A percentile compares a stretch with the other conserved stretches of the same genome.
Evolutionary conservation across 2,888 invertebrate species (phyloP).

Genomic region (Pollenia griseotomentosa): DNA sequence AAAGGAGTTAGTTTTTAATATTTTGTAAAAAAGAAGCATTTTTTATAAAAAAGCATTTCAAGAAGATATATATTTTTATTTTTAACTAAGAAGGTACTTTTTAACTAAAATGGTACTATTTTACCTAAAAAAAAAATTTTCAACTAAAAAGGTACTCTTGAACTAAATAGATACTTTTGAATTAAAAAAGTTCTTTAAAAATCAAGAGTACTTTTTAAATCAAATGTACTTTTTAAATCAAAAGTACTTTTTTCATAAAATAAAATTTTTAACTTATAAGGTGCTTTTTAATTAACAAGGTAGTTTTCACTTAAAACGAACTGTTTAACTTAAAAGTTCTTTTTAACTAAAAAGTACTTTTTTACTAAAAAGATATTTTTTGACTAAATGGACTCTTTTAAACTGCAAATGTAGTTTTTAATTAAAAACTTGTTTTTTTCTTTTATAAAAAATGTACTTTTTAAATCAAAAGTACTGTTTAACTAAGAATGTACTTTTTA

Average conservation of each 20-base stretch:
- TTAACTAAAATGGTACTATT: not conserved
- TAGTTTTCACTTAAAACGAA: not conserved
- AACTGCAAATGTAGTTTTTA: not conserved
- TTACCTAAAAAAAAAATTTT: not conserved
- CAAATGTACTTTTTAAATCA: not conserved
- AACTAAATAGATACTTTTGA: not conserved
- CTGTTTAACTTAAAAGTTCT: not conserved
- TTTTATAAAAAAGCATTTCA: too few relatives aligned
- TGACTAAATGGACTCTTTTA: not conserved
- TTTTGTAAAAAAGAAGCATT: too few relatives aligned
- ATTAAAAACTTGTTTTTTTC: not conserved
- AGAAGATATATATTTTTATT: not conserved
- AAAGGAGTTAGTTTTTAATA: slow-evolving; percentile 3
- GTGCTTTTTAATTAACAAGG: not conserved
- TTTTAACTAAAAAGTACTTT: not conserved
- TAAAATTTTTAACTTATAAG: not conserved
- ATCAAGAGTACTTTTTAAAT: not conserved
- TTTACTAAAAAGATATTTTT: not conserved
- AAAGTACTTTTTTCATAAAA: too few relatives aligned
- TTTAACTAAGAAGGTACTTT: not conserved
- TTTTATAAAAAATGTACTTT: not conserved
- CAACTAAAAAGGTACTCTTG: too few relatives aligned
- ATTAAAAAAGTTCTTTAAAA: not conserved
- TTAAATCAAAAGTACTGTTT: not conserved
- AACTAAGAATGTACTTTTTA: not conserved